A percentile compares a stretch with the other conserved stretches of the same genome.
These are phyloP conservation scores for Sylvilagus floridanus DNA, from an alignment of 2,797 vertebrate genomes.

Conservation along the genomic window DNA sequence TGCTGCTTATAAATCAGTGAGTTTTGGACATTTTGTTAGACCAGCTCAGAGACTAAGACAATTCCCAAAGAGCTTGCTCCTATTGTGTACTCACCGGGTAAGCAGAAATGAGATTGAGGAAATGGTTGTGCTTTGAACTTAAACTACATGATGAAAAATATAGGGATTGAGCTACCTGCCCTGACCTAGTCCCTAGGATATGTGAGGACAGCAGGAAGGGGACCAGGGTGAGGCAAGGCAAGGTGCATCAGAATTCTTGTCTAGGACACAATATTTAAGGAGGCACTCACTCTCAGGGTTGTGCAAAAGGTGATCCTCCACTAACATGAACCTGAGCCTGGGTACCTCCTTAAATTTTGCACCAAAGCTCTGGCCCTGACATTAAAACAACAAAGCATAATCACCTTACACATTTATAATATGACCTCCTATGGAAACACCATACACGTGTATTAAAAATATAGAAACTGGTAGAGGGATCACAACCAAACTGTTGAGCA, in stretches of 20 bases:
- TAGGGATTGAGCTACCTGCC: not conserved
- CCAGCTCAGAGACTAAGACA: not conserved
- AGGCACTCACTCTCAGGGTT: not conserved
- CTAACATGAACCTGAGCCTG: not conserved
- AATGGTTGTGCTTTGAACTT: not conserved
- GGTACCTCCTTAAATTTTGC: not conserved
- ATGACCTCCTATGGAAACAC: not conserved
- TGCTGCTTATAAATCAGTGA: not conserved
- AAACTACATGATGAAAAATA: not conserved
- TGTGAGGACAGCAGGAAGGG: not conserved
- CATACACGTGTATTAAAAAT: not conserved
- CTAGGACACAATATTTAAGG: not conserved
- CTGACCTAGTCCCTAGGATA: not conserved
- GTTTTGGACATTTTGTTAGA: not conserved
- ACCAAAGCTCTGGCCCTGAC: not conserved
- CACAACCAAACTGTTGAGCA: fast-evolving
- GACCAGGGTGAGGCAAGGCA: not conserved
- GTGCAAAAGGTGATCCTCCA: not conserved
- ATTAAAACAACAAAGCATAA: not conserved
- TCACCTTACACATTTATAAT: not conserved
- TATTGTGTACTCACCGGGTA: not conserved
- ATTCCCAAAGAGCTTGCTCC: not conserved
- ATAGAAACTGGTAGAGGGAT: not conserved
- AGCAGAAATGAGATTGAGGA: not conserved
- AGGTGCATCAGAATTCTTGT: not conserved